phyloP scores from a whole-genome alignment of 2,797 vertebrate species.

The Galago senegalensis region DNA sequence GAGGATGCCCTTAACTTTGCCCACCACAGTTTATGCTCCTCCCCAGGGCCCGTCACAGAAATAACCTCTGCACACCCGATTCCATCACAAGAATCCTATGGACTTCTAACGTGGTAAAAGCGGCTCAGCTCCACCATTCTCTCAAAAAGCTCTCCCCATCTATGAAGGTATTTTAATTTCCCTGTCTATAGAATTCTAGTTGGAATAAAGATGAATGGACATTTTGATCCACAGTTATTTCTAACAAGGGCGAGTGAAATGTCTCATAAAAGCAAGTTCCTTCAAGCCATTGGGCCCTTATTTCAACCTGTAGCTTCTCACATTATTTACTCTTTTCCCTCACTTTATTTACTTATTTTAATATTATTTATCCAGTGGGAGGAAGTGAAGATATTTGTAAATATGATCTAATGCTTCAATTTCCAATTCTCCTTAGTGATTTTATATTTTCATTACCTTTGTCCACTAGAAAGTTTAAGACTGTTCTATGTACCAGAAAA shows the following conservation, averaged over 20 bases:
- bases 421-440: constrained; percentile 44
- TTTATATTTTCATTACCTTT: constrained; percentile 42
- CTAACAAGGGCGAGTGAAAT: neutral
- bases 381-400: constrained; percentile 51
- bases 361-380: constrained; percentile 14
- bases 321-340: neutral
- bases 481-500: neutral
- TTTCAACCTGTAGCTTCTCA: constrained; percentile 34
- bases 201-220: neutral
- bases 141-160: neutral
- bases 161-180: neutral
- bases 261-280: neutral
- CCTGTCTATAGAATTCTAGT: neutral
- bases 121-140: neutral
- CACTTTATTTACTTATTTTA: neutral
- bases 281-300: neutral
- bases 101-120: neutral
- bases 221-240: neutral
- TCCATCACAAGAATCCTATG: neutral
- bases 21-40: neutral
- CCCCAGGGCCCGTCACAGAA: accelerated
- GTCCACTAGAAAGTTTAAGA: neutral
- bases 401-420: constrained; percentile 42
- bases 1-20: neutral
- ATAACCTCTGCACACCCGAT: neutral